These are phyloP conservation scores for Drosophila imparisetae DNA, from an alignment of 2,888 invertebrate genomes.

Conservation along the genomic window DNA sequence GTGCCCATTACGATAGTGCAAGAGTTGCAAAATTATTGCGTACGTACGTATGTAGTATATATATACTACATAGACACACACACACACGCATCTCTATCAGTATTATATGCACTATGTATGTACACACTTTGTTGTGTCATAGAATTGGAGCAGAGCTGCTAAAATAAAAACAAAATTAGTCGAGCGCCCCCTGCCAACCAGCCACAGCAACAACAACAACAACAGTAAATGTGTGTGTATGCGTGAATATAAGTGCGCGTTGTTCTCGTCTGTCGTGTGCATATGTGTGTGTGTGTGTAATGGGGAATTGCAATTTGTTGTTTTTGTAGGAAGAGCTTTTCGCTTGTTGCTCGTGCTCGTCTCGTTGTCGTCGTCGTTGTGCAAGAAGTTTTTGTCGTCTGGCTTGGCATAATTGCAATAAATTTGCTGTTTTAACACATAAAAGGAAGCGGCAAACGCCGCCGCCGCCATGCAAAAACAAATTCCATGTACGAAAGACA, in stretches of 20 bases:
- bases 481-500: conserved; percentile 59
- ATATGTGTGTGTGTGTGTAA: conserved; percentile 32
- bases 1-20: conserved; percentile 41
- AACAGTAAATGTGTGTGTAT: conserved; percentile 31
- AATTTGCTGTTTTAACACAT: conserved; percentile 57
- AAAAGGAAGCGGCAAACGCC: conserved; percentile 53
- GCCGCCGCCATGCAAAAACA: conserved; percentile 45
- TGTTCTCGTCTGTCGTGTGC: conserved; percentile 44
- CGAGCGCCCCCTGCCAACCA: conserved; percentile 50
- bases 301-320: conserved; percentile 78
- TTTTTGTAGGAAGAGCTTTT: conserved; percentile 69
- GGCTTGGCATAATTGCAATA: conserved; percentile 59
- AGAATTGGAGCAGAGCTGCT: conserved; percentile 68
- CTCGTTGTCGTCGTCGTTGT: conserved; percentile 51
- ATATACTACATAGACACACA: not conserved
- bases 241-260: conserved; percentile 39
- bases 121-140: conserved; percentile 64
- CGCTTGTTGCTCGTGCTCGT: conserved; percentile 74
- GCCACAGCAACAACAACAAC: conserved; percentile 18
- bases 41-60: conserved; percentile 10
- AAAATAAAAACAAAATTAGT: conserved; percentile 59
- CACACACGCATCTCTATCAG: not conserved
- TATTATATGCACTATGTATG: conserved; percentile 20
- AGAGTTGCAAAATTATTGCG: conserved; percentile 42
- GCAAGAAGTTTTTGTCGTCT: conserved; percentile 53